Evolutionary conservation across 1,140 invertebrate species (phyloP).

Genomic region (Cydia splendana): DNA sequence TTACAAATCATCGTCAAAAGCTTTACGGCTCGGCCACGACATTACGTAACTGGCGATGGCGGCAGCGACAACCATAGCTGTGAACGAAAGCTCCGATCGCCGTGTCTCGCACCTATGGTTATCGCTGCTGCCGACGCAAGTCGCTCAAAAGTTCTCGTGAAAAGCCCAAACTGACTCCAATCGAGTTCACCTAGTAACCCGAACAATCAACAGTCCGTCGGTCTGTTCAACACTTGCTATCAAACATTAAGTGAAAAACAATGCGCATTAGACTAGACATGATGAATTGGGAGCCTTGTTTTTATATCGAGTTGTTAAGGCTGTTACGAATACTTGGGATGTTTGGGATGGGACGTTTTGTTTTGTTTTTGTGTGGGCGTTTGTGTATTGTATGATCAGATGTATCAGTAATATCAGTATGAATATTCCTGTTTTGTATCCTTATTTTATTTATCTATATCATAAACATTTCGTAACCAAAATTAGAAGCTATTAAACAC

Average conservation of each 20-base stretch:
- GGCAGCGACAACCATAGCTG: no score
- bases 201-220: conserved; percentile 18
- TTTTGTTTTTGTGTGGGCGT: neutral
- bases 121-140: no score
- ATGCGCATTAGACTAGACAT: conserved; percentile 29
- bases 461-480: no score
- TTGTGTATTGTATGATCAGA: neutral
- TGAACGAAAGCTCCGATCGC: no score
- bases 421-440: neutral
- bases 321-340: conserved; percentile 14
- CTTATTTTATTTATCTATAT: no score
- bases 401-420: no score
- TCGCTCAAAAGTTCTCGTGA: no score
- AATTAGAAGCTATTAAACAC: no score
- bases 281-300: conserved; percentile 28
- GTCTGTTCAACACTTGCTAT: conserved; percentile 25
- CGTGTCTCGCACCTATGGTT: no score
- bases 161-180: neutral
- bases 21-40: no score
- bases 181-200: conserved; percentile 16
- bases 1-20: no score
- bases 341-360: neutral
- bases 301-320: conserved; percentile 20
- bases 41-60: no score
- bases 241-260: conserved; percentile 30